These are phyloP conservation scores for Clarias magur DNA, from an alignment of 2,113 vertebrate genomes.

Conservation along the genomic window DNA sequence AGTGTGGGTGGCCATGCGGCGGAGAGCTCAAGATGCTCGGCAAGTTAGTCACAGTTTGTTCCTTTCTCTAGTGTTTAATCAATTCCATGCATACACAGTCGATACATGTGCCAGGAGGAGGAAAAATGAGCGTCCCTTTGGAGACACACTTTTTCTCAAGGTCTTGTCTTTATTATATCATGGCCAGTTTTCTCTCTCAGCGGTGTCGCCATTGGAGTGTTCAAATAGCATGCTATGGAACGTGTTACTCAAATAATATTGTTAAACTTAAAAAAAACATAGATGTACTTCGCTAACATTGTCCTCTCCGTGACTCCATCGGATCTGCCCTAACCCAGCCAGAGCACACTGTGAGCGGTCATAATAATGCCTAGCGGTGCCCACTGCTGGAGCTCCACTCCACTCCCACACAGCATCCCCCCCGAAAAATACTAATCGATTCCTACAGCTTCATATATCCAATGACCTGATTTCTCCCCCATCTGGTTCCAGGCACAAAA, in stretches of 20 bases:
- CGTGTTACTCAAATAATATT: background rate
- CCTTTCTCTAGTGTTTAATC: constrained; percentile 29
- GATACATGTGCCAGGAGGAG: background rate
- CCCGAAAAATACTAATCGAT: constrained; percentile 44
- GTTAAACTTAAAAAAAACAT: background rate
- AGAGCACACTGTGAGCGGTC: constrained; percentile 41
- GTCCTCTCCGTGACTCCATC: constrained; percentile 3
- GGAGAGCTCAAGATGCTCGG: background rate
- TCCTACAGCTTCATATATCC: constrained; percentile 59
- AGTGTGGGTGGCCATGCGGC: constrained; percentile 6
- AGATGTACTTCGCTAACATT: background rate
- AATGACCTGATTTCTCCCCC: constrained; percentile 59
- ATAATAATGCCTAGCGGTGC: constrained; percentile 15
- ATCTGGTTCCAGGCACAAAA: constrained; percentile 48
- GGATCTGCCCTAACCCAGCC: constrained; percentile 6
- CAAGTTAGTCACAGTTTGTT: constrained; percentile 13
- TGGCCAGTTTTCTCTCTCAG: background rate
- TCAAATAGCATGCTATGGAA: background rate
- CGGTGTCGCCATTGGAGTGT: background rate
- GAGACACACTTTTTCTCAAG: constrained; percentile 15
- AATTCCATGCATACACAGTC: constrained; percentile 1
- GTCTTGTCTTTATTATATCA: constrained; percentile 19
- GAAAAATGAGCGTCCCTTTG: constrained; percentile 4
- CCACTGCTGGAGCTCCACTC: constrained; percentile 12
- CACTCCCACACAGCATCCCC: background rate